These are phyloP conservation scores for Rhamphomyia laevipes DNA, from an alignment of 2,888 invertebrate species.

Conservation along the genomic window DNA sequence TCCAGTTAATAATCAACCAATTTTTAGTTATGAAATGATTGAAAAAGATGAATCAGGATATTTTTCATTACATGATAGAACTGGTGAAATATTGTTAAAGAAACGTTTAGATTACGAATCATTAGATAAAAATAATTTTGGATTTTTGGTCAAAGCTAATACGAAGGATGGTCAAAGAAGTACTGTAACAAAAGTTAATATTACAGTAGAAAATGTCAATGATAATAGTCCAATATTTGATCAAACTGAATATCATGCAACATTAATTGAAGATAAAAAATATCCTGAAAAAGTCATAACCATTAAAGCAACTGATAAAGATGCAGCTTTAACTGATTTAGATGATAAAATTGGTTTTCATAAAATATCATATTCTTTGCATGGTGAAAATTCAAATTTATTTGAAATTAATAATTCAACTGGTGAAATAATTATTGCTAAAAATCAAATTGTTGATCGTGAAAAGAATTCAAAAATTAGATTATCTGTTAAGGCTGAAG, in stretches of 20 bases:
- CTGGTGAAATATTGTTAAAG: slow-evolving; percentile 63
- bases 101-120: slow-evolving; percentile 68
- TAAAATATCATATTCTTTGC: slow-evolving; percentile 55
- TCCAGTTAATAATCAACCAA: slow-evolving; percentile 50
- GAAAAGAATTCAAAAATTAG: slow-evolving; percentile 58
- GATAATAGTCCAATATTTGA: slow-evolving; percentile 66
- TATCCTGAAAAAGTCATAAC: slow-evolving; percentile 54
- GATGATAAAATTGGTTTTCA: slow-evolving; percentile 52
- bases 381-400: slow-evolving; percentile 59
- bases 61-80: slow-evolving; percentile 48
- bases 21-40: slow-evolving; percentile 48
- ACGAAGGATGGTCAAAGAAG: slow-evolving; percentile 37
- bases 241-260: slow-evolving; percentile 55
- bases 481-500: slow-evolving; percentile 60
- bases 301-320: slow-evolving; percentile 59
- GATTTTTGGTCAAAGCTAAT: slow-evolving; percentile 44
- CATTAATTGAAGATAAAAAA: slow-evolving; percentile 56
- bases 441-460: slow-evolving; percentile 56
- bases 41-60: slow-evolving; percentile 42
- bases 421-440: slow-evolving; percentile 55
- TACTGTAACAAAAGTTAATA: slow-evolving; percentile 54
- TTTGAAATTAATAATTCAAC: slow-evolving; percentile 58
- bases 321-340: slow-evolving; percentile 46
- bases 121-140: slow-evolving; percentile 43
- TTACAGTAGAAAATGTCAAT: slow-evolving; percentile 63